Percentiles rank a stretch among this genome's conserved stretches.
Conservation (phyloP, 2,888 invertebrate species). For the Craniophora ligustri region DNA sequence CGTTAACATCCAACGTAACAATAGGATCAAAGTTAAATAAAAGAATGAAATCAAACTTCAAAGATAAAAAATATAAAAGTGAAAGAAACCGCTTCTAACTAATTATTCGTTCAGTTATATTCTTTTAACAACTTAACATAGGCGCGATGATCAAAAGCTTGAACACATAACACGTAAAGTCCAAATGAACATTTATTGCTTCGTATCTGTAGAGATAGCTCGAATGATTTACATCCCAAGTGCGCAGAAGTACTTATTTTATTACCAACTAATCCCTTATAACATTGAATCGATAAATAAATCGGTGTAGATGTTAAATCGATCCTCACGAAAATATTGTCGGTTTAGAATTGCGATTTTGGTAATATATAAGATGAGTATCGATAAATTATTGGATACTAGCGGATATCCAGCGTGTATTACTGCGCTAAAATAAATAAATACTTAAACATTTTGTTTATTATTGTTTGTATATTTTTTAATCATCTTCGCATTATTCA, state of each 20-base stretch:
- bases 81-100: slow-evolving; percentile 26
- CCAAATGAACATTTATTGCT: slow-evolving; percentile 58
- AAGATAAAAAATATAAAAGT: slow-evolving; percentile 9
- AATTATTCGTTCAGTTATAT: slow-evolving; percentile 43
- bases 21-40: too few species aligned
- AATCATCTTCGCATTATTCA: too few species aligned
- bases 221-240: slow-evolving; percentile 61
- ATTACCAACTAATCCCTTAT: slow-evolving; percentile 56
- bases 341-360: slow-evolving; percentile 6
- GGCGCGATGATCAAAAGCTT: slow-evolving; percentile 62
- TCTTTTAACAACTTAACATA: slow-evolving; percentile 55
- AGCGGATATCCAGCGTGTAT: too few species aligned
- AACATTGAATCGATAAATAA: slow-evolving; percentile 38
- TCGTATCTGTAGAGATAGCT: slow-evolving; percentile 51
- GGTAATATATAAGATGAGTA: not conserved
- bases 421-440: too few species aligned
- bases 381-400: slow-evolving; percentile 1
- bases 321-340: slow-evolving; percentile 17
- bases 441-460: too few species aligned
- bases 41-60: slow-evolving; percentile 9
- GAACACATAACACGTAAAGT: slow-evolving; percentile 55
- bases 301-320: slow-evolving; percentile 25
- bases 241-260: slow-evolving; percentile 45
- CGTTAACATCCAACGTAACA: too few species aligned
- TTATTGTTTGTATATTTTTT: too few species aligned